These are phyloP conservation scores for Troides helena DNA, from an alignment of 2,888 invertebrate species.

Conservation along the genomic window DNA sequence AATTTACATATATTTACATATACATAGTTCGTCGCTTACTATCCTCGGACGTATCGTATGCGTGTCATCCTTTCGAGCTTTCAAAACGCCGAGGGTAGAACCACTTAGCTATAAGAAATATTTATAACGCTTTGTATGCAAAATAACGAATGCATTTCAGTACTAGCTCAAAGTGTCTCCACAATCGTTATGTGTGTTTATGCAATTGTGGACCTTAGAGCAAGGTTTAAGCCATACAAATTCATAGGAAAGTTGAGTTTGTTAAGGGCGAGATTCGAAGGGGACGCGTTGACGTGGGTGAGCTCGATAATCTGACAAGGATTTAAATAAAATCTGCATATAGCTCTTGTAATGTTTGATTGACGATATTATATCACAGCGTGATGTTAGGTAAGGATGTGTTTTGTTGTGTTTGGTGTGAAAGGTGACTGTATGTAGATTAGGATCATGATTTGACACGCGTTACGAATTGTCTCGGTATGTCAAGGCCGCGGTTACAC, in stretches of 20 bases:
- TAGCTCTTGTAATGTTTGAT: conserved; percentile 62
- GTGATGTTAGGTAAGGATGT: conserved; percentile 59
- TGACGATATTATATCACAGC: conserved; percentile 52
- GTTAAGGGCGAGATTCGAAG: conserved; percentile 45
- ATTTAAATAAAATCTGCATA: conserved; percentile 69
- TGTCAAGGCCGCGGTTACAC: conserved; percentile 64
- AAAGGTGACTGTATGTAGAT: conserved; percentile 77
- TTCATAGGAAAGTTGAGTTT: conserved; percentile 39
- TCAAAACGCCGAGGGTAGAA: conserved; percentile 61
- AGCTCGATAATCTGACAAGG: conserved; percentile 49
- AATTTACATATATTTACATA: conserved; percentile 73
- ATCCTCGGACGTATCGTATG: conserved; percentile 60
- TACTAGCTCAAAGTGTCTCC: conserved; percentile 54
- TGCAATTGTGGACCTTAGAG: conserved; percentile 59
- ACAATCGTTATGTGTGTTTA: conserved; percentile 46
- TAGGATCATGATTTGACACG: conserved; percentile 68
- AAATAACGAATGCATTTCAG: conserved; percentile 69
- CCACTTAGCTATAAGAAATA: conserved; percentile 68
- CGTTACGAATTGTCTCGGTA: conserved; percentile 55
- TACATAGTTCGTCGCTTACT: conserved; percentile 52
- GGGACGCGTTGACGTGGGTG: conserved; percentile 55
- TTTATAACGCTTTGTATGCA: conserved; percentile 80
- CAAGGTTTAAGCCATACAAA: conserved; percentile 42
- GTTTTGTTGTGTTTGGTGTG: conserved; percentile 48
- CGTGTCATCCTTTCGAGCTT: conserved; percentile 68